Evolutionary conservation across 2,888 invertebrate species (phyloP).

Genomic region (Oscheius myriophilus): DNA sequence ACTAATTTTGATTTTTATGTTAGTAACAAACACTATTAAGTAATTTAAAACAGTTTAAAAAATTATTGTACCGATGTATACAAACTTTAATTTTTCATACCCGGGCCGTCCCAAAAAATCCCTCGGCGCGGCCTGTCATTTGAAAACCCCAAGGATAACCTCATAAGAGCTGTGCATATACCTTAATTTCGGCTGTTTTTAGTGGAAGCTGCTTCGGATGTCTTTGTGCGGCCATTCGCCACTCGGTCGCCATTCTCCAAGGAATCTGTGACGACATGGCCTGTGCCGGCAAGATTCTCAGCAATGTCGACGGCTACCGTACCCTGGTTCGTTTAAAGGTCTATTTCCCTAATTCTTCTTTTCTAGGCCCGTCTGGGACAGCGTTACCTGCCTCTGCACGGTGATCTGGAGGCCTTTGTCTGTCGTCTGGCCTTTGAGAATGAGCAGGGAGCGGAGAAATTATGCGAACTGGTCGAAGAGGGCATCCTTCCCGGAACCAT

Average conservation of each 20-base stretch:
- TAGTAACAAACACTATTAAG: no score
- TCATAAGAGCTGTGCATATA: no score
- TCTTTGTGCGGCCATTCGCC: slow-evolving; percentile 88
- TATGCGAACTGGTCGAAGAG: slow-evolving; percentile 11
- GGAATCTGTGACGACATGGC: slow-evolving; percentile 39
- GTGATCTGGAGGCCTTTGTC: slow-evolving; percentile 40
- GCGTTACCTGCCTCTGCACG: slow-evolving; percentile 34
- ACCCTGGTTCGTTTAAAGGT: slow-evolving; percentile 5
- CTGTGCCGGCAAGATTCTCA: slow-evolving; percentile 13
- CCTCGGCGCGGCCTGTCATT: no score
- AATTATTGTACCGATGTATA: no score
- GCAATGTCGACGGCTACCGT: background rate
- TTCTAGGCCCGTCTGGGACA: slow-evolving; percentile 9
- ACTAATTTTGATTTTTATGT: no score
- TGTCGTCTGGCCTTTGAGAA: slow-evolving; percentile 40
- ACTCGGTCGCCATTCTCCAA: slow-evolving; percentile 88
- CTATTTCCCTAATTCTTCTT: background rate
- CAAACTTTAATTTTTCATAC: background rate
- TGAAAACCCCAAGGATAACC: no score
- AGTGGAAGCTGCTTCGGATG: slow-evolving; percentile 75
- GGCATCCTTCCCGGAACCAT: slow-evolving; percentile 32
- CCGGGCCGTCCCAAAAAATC: no score
- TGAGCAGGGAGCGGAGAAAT: slow-evolving; percentile 29
- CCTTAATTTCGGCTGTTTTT: no score
- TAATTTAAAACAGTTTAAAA: no score